Percentiles rank a stretch among this genome's conserved stretches.
Evolutionary conservation across 2,797 vertebrate genomes (phyloP).

Genomic region (Salmo trutta): DNA sequence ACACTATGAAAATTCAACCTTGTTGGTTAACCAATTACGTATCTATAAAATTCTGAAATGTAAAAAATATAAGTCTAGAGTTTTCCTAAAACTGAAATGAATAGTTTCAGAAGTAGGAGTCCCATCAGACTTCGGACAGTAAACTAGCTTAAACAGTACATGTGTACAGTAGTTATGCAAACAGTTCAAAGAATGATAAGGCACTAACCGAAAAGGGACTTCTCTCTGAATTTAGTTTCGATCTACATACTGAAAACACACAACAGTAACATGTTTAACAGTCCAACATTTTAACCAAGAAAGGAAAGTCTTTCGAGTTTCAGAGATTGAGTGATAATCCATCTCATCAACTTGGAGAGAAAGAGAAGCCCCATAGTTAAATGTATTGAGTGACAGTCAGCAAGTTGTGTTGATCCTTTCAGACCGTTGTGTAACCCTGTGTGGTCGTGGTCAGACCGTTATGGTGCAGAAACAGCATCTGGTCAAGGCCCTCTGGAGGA

Average conservation of each 20-base stretch:
- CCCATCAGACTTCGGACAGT: neutral
- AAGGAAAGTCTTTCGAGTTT: neutral
- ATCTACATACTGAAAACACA: neutral
- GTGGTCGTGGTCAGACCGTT: slow-evolving; percentile 50
- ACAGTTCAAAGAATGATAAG: neutral
- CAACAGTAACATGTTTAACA: neutral
- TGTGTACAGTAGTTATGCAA: neutral
- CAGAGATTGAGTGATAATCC: neutral
- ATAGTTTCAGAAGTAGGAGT: neutral
- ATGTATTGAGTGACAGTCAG: neutral
- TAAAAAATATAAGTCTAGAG: neutral
- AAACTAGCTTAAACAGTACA: neutral
- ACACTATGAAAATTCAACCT: neutral
- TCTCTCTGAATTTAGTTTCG: neutral
- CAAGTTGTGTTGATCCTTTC: neutral
- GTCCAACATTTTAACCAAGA: neutral
- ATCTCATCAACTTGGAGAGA: neutral
- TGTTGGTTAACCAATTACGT: neutral
- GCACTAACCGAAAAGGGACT: neutral
- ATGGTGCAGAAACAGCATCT: slow-evolving; percentile 76
- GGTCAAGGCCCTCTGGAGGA: slow-evolving; percentile 71
- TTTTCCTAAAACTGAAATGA: neutral
- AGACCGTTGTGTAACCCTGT: neutral
- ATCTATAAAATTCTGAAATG: neutral
- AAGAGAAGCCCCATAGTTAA: too few relatives aligned